Evolutionary conservation across 2,113 vertebrate genomes (phyloP).

Genomic region (Ceyx margarethae): DNA sequence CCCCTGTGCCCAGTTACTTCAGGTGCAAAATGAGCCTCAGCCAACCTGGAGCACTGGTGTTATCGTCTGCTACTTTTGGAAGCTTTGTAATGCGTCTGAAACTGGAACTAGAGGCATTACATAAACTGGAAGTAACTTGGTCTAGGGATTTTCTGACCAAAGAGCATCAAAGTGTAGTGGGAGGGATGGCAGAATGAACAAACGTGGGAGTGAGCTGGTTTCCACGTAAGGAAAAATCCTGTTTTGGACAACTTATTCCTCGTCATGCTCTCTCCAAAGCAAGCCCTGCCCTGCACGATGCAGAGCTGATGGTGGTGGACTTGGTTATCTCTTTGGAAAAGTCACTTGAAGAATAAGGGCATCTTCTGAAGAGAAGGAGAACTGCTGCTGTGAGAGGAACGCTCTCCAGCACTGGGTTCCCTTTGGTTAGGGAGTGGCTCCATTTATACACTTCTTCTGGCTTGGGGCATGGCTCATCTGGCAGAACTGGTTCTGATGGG

Average conservation of each 20-base stretch:
- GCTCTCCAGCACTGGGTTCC: background rate
- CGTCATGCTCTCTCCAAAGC: background rate
- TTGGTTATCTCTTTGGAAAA: background rate
- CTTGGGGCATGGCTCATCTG: slow-evolving; percentile 50
- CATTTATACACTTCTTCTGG: slow-evolving; percentile 19
- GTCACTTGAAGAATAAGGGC: background rate
- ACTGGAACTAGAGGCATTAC: background rate
- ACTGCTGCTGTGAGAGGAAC: background rate
- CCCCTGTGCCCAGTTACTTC: background rate
- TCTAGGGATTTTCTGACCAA: background rate
- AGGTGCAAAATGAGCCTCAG: background rate
- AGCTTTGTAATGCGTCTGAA: background rate
- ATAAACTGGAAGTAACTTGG: background rate
- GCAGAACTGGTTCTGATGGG: slow-evolving; percentile 60
- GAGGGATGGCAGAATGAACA: background rate
- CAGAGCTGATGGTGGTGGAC: accelerated
- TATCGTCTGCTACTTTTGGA: background rate
- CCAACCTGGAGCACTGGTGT: background rate
- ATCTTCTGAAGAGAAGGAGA: background rate
- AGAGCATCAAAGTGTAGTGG: background rate
- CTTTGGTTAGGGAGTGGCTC: slow-evolving; percentile 68
- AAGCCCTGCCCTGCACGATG: background rate
- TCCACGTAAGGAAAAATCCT: background rate
- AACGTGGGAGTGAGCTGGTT: background rate
- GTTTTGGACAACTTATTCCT: background rate